phyloP scores from a whole-genome alignment of 53 echinoderm and acorn worm species.

The Echinarachnius parma region DNA sequence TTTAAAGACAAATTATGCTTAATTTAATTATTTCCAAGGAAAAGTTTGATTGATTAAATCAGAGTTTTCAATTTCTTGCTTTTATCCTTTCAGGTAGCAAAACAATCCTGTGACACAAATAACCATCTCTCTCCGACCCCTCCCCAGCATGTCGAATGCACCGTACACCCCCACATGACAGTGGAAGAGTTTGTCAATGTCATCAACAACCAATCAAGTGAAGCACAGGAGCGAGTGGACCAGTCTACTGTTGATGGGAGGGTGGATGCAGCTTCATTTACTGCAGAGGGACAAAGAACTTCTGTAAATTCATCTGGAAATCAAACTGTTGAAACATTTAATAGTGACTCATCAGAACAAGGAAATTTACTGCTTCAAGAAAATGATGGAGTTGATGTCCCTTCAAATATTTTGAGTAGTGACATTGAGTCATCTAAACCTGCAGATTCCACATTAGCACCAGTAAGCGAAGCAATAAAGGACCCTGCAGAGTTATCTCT shows the following conservation, averaged over 20 bases:
- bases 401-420: too few species aligned
- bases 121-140: conserved; percentile 5
- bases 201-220: conserved; percentile 45
- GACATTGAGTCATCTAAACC: too few species aligned
- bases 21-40: too few species aligned
- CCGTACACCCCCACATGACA: conserved; percentile 75
- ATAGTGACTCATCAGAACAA: too few species aligned
- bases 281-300: background rate
- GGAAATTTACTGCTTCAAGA: too few species aligned
- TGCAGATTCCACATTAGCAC: too few species aligned
- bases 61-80: background rate
- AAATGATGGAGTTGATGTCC: too few species aligned
- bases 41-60: background rate
- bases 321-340: background rate
- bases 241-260: conserved; percentile 4
- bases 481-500: too few species aligned
- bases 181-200: conserved; percentile 74
- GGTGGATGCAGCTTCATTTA: conserved; percentile 15
- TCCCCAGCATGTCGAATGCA: conserved; percentile 80
- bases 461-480: too few species aligned
- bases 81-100: conserved; percentile 8
- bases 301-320: background rate
- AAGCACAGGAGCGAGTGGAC: background rate
- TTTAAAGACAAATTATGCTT: too few species aligned
- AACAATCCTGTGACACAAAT: background rate